Evolutionary conservation across 2,113 vertebrate species (phyloP), one percentile per base, ranked within the genome.

Genomic region (Callospermophilus lateralis): DNA sequence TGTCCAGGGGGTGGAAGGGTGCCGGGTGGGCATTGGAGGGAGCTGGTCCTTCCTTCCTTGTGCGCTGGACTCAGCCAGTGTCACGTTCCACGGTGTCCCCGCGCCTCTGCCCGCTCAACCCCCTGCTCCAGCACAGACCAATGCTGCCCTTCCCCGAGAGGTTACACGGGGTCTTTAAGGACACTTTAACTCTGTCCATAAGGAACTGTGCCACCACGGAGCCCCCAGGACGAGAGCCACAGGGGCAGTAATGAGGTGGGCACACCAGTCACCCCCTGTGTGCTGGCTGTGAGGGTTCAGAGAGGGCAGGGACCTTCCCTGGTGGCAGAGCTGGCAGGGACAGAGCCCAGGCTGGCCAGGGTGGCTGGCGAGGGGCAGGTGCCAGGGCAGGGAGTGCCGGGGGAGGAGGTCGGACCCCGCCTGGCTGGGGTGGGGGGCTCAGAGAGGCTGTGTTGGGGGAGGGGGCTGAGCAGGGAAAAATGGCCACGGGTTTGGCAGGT

Each of bases 181-280:
- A 51, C 51, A 51, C 13, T 12, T 51, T 51, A 51, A 51, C 13
- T 51, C 51, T 51, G 12, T 51, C 51, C 51, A 51, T 51, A 15
- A 51, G 51, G 51, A 51, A 0, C 51, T 51, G 13, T 6, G 8
- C 22, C 7, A 3, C 24, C 13, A 8, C 8, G 0, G 51, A 55
- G 72, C 16, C 37, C 42, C 24, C 6, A 7, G 45, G 61, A n/a
- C 4, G 51, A 87, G 78, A 45, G 15, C 19, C 45, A 2, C 28
- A 22, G 53, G 17, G 45, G 13, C 2, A 0, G 34, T n/a, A 0
- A 2, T 6, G 77, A 22, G 22, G 8, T 37, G 3, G n/a, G 13
- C 20, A 17, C 1, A 1, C 10, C 2, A 28, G 9, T 30, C 4
- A 4, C 3, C 80, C 39, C 20, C 45, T 34, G 34, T 26, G 65